These are phyloP conservation scores for Ranitomeya variabilis DNA, from an alignment of 2,113 vertebrate genomes.

Conservation along the genomic window DNA sequence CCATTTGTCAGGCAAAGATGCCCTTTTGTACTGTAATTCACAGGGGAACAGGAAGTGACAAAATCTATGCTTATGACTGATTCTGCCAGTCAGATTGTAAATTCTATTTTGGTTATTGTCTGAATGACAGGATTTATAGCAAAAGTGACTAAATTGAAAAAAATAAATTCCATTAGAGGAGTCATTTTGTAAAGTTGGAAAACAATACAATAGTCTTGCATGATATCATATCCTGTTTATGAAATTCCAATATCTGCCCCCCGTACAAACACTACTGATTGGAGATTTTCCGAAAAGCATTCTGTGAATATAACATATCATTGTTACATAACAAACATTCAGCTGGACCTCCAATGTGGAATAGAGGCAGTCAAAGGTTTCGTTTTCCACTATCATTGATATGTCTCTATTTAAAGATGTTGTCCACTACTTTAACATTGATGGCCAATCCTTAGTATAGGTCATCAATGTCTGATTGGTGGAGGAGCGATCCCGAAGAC, in stretches of 20 bases:
- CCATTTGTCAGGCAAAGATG: neutral
- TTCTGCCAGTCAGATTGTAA: constrained; percentile 16
- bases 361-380: too few species aligned
- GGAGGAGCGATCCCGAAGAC: too few species aligned
- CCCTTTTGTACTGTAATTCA: neutral
- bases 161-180: constrained; percentile 8
- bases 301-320: neutral
- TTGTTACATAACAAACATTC: neutral
- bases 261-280: too few species aligned
- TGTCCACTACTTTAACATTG: too few species aligned
- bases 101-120: constrained; percentile 39
- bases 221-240: constrained; percentile 15
- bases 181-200: constrained; percentile 10
- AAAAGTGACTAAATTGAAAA: neutral
- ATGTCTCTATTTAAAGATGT: too few species aligned
- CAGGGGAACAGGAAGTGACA: constrained; percentile 42
- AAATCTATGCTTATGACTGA: constrained; percentile 31
- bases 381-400: too few species aligned
- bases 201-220: neutral
- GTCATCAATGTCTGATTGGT: too few species aligned
- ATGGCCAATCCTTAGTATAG: too few species aligned
- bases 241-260: neutral
- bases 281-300: neutral
- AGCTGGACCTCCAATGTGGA: too few species aligned
- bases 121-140: neutral